Evolutionary conservation across 2,113 vertebrate genomes (phyloP), one percentile per base, ranked within the genome.

Genomic region (Pelobates fuscus): DNA sequence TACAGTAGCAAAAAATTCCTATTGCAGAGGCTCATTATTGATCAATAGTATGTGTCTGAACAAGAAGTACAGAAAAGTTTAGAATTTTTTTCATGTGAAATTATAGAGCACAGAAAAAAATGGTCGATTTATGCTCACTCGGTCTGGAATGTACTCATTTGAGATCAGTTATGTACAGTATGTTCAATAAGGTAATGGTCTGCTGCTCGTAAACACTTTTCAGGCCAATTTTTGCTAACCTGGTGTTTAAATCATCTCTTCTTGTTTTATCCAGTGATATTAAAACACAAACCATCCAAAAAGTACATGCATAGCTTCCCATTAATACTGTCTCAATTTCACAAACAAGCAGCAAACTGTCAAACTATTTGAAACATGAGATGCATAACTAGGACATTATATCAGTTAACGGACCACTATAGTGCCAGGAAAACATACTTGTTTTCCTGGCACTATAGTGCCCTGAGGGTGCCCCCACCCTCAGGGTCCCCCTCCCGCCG

Each of bases 11-110:
- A 15, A 2, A 1, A 49, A 55, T 21, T 21, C 52, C 52, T 55
- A 23, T 18, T n/a, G 23, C 23, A 59, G 2, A 70, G 24, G 32
- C 10, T 60, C 21, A 12, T 57, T 71, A 71, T 46, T 29, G 69
- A 61, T 60, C 57, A 17, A 27, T 61, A 6, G 23, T 17, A 8
- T 5, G 23, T 49, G 14, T 14, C 41, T n/a, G 54, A 32, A 18
- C 18, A 20, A 57, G 67, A 21, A 70, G 29, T 41, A n/a, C 18
- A 17, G 12, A 55, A 68, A 68, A 32, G 46, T 25, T 11, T 11
- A 2, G 17, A 32, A n/a, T 70, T 4, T 59, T 59, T 29, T 43
- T 58, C 29, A 25, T 32, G 25, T 58, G 10, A 30, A 70, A 70
- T 70, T n/a, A 55, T 41, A 70, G 54, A 58, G 20, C 20, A 3